phyloP scores from a whole-genome alignment of 2,113 vertebrate species.

The Cebus imitator region DNA sequence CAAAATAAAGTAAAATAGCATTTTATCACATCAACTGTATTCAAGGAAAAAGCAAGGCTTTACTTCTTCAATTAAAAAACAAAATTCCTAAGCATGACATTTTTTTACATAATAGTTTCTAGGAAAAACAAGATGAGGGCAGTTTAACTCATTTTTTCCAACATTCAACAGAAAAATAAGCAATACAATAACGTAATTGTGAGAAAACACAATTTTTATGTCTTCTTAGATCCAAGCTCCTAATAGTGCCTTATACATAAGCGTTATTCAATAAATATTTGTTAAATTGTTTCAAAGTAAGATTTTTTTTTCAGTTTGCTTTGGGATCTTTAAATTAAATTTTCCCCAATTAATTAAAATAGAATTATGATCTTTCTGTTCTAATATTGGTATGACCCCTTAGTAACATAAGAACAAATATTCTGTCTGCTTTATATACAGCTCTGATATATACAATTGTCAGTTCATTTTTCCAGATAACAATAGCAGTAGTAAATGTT shows the following conservation, averaged over 20 bases:
- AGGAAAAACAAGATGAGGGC: background rate
- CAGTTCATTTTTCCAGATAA: background rate
- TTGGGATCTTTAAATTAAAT: background rate
- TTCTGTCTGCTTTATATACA: background rate
- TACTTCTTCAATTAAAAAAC: background rate
- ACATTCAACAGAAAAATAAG: background rate
- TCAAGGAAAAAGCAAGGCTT: background rate
- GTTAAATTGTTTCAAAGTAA: background rate
- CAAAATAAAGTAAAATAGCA: background rate
- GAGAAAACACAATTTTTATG: background rate
- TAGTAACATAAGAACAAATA: background rate
- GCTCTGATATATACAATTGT: background rate
- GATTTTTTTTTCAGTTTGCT: background rate
- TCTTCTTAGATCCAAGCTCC: background rate
- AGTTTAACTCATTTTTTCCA: background rate
- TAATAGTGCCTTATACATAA: background rate
- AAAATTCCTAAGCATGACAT: background rate
- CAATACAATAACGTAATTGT: background rate
- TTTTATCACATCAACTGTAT: background rate
- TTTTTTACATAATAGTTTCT: background rate
- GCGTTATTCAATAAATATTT: background rate
- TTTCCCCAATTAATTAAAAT: background rate
- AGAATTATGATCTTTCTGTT: background rate
- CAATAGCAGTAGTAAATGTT: background rate
- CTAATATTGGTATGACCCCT: background rate